Evolutionary conservation across 1,140 invertebrate genomes (phyloP).

Genomic region (Aphidius ervi): DNA sequence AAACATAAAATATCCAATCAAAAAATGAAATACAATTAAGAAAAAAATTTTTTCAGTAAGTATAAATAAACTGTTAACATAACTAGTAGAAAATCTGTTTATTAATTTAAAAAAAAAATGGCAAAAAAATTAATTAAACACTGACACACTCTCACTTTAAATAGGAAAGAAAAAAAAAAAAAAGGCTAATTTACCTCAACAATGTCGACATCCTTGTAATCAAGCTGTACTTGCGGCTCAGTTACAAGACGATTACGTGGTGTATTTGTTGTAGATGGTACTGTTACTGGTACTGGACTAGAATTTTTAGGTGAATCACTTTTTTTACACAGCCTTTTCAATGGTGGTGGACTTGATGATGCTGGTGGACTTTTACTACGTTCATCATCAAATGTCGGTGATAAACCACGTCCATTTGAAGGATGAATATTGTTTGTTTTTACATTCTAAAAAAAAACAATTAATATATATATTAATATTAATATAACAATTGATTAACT

Average conservation of each 20-base stretch:
- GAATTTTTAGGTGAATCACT: slow-evolving; percentile 53
- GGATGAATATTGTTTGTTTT: slow-evolving; percentile 49
- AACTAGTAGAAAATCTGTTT: too few species aligned
- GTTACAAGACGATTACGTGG: slow-evolving; percentile 49
- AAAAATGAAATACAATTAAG: neutral
- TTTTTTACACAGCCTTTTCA: slow-evolving; percentile 54
- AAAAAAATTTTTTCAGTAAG: too few species aligned
- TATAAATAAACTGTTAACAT: too few species aligned
- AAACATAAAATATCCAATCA: slow-evolving; percentile 4
- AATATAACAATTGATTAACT: slow-evolving; percentile 8
- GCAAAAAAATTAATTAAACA: too few species aligned
- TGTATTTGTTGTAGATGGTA: slow-evolving; percentile 37
- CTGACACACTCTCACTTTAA: too few species aligned
- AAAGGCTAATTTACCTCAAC: slow-evolving; percentile 42
- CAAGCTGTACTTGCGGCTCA: slow-evolving; percentile 53
- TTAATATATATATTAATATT: too few species aligned
- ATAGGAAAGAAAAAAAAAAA: too few species aligned
- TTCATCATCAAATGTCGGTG: slow-evolving; percentile 49
- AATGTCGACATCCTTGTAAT: slow-evolving; percentile 52
- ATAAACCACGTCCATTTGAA: slow-evolving; percentile 49
- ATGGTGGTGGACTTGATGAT: slow-evolving; percentile 49
- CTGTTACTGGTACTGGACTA: slow-evolving; percentile 49
- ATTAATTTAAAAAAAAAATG: too few species aligned
- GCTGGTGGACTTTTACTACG: slow-evolving; percentile 50
- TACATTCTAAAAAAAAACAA: slow-evolving; percentile 38